phyloP scores from a whole-genome alignment of 2,888 invertebrate genomes.

The Adineta ricciae region DNA sequence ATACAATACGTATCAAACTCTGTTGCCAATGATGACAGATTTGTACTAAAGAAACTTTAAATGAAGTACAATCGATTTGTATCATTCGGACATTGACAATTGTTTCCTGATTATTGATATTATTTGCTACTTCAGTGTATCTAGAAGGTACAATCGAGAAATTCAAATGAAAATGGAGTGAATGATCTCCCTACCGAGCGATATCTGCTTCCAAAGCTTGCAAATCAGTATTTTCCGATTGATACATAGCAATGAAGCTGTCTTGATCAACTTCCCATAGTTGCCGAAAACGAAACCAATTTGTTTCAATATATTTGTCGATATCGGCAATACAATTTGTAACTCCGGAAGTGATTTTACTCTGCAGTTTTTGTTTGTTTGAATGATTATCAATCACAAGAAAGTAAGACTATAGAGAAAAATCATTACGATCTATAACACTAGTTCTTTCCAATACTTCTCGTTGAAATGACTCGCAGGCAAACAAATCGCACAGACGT shows the following conservation, averaged over 20 bases:
- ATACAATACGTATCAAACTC: not conserved
- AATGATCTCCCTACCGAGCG: constrained; percentile 44
- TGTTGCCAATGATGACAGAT: constrained; percentile 70
- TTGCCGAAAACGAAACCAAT: constrained; percentile 68
- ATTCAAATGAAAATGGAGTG: too few relatives aligned
- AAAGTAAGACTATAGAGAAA: not conserved
- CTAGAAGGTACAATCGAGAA: constrained; percentile 41
- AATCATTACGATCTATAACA: too few relatives aligned
- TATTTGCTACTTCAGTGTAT: constrained; percentile 68
- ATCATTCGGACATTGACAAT: constrained; percentile 68
- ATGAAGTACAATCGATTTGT: constrained; percentile 64
- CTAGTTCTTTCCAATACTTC: not conserved
- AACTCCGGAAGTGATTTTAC: not conserved
- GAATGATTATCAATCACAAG: not conserved
- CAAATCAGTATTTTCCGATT: constrained; percentile 54
- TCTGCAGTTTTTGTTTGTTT: not conserved
- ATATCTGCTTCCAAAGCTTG: constrained; percentile 62
- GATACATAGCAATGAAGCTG: constrained; percentile 59
- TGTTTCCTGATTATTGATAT: constrained; percentile 69
- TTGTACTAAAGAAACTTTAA: constrained; percentile 67
- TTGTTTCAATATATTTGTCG: constrained; percentile 39
- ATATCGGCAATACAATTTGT: not conserved
- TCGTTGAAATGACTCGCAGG: not conserved
- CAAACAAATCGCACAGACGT: not conserved
- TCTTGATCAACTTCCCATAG: constrained; percentile 75